Base-by-base conservation (phyloP, 1,140 invertebrate genomes). In the Babylonia areolata region DNA sequence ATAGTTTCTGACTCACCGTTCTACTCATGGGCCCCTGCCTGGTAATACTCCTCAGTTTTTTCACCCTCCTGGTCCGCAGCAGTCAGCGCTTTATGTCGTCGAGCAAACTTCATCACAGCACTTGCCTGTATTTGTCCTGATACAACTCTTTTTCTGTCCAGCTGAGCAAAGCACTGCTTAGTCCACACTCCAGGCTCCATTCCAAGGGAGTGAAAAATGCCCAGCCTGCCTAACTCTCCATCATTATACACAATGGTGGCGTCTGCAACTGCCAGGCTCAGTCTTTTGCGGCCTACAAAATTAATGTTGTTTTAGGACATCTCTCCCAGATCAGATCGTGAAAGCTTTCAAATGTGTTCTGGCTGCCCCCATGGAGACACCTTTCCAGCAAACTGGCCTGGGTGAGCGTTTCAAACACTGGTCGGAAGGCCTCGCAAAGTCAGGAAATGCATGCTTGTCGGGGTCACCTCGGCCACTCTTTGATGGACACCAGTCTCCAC, bases 361-460 rank as follows among this genome's bases (percentile, higher is more conserved):
- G 85, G 15, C 78, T 86, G 31, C 85, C 85, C 17, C 85, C 85
- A 42, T 87, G 86, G 23, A 77, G 33, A 77, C 86, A 87, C 33
- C 83, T 87, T 33, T 84, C 15, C 20, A 84, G 40, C 35, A 84
- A 54, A 69, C 23, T 46, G 33, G 79, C 75, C 31, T 40, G 40
- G 9, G 81, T 54, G 1, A 84, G 58, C 3, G 81, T 75, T 31
- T 78, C 86, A 87, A 87, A 87, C 20, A 87, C 58, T 33, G 81
- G 81, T 42, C 42, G 78, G 0, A 87, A 80, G n/a, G 37, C 81
- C 1, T 84, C 58, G 17, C 51, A 71, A 31, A 84, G 17, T 84
- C n/a, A 3, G 81, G 86, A 9, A 84, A 64, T 23, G 54, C 73
- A 28, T 87, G 40, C 39, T 54, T 54, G 39, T 84, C 35, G 3